Evolutionary conservation across 1,140 invertebrate genomes (phyloP), one percentile per base, ranked within the genome.

Genomic region (Drosophila seguyi): DNA sequence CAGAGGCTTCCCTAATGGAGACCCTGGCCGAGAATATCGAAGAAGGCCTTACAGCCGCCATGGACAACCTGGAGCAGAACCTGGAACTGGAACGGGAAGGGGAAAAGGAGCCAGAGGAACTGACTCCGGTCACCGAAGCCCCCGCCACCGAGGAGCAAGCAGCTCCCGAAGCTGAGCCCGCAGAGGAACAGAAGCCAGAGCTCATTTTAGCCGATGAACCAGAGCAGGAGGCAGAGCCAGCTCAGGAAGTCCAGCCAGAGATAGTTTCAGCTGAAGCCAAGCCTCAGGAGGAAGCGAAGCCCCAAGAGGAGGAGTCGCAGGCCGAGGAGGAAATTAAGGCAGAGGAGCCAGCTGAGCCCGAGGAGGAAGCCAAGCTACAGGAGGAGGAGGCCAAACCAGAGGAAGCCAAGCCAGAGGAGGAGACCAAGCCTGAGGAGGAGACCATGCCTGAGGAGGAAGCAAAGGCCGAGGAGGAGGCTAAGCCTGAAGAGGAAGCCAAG

Each of bases 31-130:
- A 72, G 16, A 66, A 69, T 66, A 72, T 90, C 6, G 84, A 88
- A 20, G 67, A 90, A 29, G 85, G 84, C 3, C 80, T 87, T 3
- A 84, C 61, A 11, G 84, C 76, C 0, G 84, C 77, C 38, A 80
- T 77, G 61, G 76, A 72, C 27, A 67, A 84, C n/a, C 44, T 88
- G 18, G 29, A 74, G 63, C 84, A 68, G 13, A 45, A 78, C 22
- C 45, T 48, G 25, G 44, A 45, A 29, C 22, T 6, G n/a, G n/a
- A 48, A 1, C 38, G 42, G 4, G 61, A 66, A 27, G 39, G 50
- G 34, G 47, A 50, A 20, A 31, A 41, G 44, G 52, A 59, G 8
- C 42, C 11, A 7, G 63, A 57, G 7, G 22, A 38, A 2, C 50
- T 20, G 2, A 14, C 25, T 25, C 18, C 27, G 8, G 71, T 29